A percentile compares a stretch with the other conserved stretches of the same genome.
phyloP scores from a whole-genome alignment of 2,888 invertebrate species.

The Leptopilina myrica region DNA sequence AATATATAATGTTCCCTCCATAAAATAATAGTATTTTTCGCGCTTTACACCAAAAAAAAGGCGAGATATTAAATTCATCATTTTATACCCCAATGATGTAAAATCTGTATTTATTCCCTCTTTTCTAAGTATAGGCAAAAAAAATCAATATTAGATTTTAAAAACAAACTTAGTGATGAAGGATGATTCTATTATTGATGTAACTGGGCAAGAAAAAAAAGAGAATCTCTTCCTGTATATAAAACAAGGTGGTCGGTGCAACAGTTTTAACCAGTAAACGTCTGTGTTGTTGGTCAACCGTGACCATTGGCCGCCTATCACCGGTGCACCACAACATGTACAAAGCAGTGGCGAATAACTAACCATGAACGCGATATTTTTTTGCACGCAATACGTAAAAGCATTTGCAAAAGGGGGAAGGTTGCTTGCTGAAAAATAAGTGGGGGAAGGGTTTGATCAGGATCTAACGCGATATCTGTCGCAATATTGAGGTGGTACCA shows the following conservation, averaged over 20 bases:
- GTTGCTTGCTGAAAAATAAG: background rate
- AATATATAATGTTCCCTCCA: background rate
- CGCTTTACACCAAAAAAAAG: background rate
- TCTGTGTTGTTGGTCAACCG: conserved; percentile 65
- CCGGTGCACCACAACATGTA: conserved; percentile 43
- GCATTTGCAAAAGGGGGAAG: conserved; percentile 11
- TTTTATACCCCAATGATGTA: background rate
- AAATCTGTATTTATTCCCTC: background rate
- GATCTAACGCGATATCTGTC: conserved; percentile 61
- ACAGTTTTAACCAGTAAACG: conserved; percentile 42
- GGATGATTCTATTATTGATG: background rate
- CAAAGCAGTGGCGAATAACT: conserved; percentile 59
- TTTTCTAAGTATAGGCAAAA: too few relatives aligned
- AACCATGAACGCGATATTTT: conserved; percentile 62
- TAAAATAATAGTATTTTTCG: conserved; percentile 9
- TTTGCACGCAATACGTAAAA: conserved; percentile 47
- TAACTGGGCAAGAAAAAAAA: conserved; percentile 39
- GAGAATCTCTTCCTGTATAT: conserved; percentile 50
- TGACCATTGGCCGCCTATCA: conserved; percentile 72
- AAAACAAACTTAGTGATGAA: too few relatives aligned
- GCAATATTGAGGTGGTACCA: conserved; percentile 60
- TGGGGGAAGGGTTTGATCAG: conserved; percentile 54
- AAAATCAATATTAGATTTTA: too few relatives aligned
- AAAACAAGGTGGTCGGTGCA: conserved; percentile 33
- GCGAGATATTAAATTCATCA: background rate